These are phyloP conservation scores for Bombylius discolor DNA, from an alignment of 2,888 invertebrate species.

Conservation along the genomic window DNA sequence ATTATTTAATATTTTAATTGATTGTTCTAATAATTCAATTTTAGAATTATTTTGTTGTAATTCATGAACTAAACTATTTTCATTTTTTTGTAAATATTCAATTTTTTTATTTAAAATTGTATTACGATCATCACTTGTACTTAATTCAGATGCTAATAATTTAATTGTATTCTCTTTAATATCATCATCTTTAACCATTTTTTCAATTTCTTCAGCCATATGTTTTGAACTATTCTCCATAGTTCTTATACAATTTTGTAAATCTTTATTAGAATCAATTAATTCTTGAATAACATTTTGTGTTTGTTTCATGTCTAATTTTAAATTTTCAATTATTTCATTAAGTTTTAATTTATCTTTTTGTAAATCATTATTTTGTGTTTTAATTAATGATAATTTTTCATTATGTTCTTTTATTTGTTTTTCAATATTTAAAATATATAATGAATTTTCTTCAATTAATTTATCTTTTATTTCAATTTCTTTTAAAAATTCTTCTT, in stretches of 20 bases:
- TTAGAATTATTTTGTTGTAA: not conserved
- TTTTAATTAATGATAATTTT: not conserved
- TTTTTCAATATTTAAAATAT: not conserved
- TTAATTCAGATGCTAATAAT: not conserved
- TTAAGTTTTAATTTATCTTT: not conserved
- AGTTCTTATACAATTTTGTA: not conserved
- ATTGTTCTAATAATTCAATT: not conserved
- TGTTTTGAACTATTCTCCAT: not conserved
- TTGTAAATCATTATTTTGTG: not conserved
- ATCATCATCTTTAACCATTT: not conserved
- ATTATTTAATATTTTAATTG: not conserved
- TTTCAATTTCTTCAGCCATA: not conserved
- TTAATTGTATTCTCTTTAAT: not conserved
- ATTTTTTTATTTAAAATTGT: not conserved
- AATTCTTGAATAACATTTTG: not conserved
- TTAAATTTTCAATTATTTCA: not conserved
- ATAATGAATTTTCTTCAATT: not conserved
- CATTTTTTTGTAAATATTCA: not conserved
- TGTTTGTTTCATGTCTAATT: not conserved
- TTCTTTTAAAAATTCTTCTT: constrained; percentile 14
- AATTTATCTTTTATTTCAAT: not conserved
- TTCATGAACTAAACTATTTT: not conserved
- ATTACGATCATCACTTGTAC: not conserved
- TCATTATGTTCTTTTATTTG: not conserved
- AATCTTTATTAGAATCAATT: not conserved